Evolutionary conservation across 2,797 vertebrate genomes (phyloP), one percentile per base, ranked within the genome.

Genomic region (Australoheros facetus): DNA sequence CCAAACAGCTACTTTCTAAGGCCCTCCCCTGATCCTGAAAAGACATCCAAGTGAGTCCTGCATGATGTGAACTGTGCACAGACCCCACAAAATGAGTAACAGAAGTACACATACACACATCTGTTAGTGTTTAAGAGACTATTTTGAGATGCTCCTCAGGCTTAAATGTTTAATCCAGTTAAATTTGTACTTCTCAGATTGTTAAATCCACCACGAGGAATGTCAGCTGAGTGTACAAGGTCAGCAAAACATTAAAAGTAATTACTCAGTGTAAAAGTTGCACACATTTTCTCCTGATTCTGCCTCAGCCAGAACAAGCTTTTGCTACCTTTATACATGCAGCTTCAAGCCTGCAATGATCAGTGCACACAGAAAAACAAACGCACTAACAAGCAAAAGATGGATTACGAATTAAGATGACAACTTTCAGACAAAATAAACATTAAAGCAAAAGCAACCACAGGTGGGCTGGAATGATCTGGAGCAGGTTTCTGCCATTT

Each of bases 131-230:
- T 82, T 13, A 78, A 45, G 8, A 77, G 55, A 37, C 64, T 73
- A 82, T 66, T 88, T 87, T 71, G 55, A 75, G 64, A 85, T 80
- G 66, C 78, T 80, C 66, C 60, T 71, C 17, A n/a, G 54, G 83
- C 78, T 85, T 86, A 85, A 82, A 80, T 8, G n/a, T 73, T 81
- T 84, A 88, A 87, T 88, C 78, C 81, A 79, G 73, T 91, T 85
- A 86, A 75, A 85, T 83, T 32, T 81, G 77, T 69, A 71, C 78
- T 86, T 79, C 60, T 84, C 57, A 75, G 73, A 81, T 80, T 71
- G 85, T 85, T 86, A 84, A 84, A 89, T 90, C 71, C 84, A 66
- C 59, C 2, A 2, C 57, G 73, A 87, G 72, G 60, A 85, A 77
- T 80, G 85, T 86, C 83, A 90, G 74, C 48, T 81, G 80, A 71